These are phyloP conservation scores for Podarcis muralis DNA, from an alignment of 2,113 vertebrate species.

Conservation along the genomic window DNA sequence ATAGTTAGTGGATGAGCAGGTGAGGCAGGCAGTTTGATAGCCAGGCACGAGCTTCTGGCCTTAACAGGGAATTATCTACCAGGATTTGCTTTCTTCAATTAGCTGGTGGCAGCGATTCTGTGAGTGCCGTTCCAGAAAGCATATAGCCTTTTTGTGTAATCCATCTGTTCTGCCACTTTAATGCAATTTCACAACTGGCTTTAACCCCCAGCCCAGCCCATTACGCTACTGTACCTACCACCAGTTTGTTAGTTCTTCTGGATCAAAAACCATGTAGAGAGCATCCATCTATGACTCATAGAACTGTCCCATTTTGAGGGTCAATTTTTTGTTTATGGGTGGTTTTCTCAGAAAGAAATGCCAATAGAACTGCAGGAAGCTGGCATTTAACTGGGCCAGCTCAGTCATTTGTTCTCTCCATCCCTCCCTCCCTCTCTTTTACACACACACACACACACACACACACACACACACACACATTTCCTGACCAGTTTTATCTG, in stretches of 20 bases:
- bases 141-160: not conserved
- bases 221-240: not conserved
- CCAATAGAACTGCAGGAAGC: not conserved
- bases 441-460: too few species aligned
- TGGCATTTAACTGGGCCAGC: slow-evolving; percentile 27
- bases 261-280: not conserved
- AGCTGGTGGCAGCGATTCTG: not conserved
- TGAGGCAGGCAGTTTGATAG: not conserved
- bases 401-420: not conserved
- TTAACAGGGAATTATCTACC: not conserved
- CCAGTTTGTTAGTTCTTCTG: not conserved
- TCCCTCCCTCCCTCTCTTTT: not conserved
- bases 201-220: not conserved
- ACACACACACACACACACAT: too few species aligned
- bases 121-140: not conserved
- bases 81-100: not conserved
- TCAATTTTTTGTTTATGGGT: slow-evolving; percentile 18
- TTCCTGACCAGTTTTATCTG: slow-evolving; percentile 31
- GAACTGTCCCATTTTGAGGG: slow-evolving; percentile 2
- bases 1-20: not conserved
- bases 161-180: not conserved
- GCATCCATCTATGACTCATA: not conserved
- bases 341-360: slow-evolving; percentile 13
- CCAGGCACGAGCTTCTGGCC: not conserved
- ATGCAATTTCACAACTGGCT: not conserved